Evolutionary conservation across 1,140 invertebrate species (phyloP).

Genomic region (Acromyrmex heyeri): DNA sequence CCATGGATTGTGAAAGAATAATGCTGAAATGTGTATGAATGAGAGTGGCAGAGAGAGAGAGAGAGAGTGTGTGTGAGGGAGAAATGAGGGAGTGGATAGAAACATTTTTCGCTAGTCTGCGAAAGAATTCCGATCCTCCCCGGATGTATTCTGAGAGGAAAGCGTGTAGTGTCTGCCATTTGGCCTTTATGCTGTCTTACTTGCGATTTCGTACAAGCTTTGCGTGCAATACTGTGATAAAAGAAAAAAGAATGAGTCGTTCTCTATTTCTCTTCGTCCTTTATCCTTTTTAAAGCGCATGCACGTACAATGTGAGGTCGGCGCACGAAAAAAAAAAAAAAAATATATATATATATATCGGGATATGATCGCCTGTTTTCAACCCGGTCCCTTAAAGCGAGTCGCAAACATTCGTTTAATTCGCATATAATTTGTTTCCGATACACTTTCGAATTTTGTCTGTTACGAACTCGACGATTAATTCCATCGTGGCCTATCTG

Average conservation of each 20-base stretch:
- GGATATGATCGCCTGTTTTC: slow-evolving; percentile 50
- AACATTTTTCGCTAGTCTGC: slow-evolving; percentile 70
- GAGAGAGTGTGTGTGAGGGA: slow-evolving; percentile 10
- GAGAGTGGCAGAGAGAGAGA: slow-evolving; percentile 56
- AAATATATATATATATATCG: neutral
- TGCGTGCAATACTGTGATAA: slow-evolving; percentile 84
- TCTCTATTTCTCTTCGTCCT: slow-evolving; percentile 81
- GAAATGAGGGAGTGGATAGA: slow-evolving; percentile 46
- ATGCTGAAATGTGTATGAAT: slow-evolving; percentile 48
- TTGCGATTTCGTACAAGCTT: slow-evolving; percentile 83
- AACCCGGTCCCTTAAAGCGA: slow-evolving; percentile 34
- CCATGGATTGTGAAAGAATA: slow-evolving; percentile 68
- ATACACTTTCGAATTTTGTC: neutral
- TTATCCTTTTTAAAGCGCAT: slow-evolving; percentile 73
- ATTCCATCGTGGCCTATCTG: neutral
- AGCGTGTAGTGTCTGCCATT: slow-evolving; percentile 75
- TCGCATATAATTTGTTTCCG: slow-evolving; percentile 10
- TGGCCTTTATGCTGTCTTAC: slow-evolving; percentile 82
- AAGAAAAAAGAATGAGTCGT: slow-evolving; percentile 76
- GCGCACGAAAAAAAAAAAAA: neutral
- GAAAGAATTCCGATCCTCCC: slow-evolving; percentile 54
- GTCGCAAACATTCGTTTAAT: slow-evolving; percentile 7
- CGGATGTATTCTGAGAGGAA: slow-evolving; percentile 39
- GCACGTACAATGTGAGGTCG: slow-evolving; percentile 28
- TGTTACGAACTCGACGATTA: neutral